These are phyloP conservation scores for Probaryconus sp. DNA, from an alignment of 1,140 invertebrate genomes.

Conservation along the genomic window DNA sequence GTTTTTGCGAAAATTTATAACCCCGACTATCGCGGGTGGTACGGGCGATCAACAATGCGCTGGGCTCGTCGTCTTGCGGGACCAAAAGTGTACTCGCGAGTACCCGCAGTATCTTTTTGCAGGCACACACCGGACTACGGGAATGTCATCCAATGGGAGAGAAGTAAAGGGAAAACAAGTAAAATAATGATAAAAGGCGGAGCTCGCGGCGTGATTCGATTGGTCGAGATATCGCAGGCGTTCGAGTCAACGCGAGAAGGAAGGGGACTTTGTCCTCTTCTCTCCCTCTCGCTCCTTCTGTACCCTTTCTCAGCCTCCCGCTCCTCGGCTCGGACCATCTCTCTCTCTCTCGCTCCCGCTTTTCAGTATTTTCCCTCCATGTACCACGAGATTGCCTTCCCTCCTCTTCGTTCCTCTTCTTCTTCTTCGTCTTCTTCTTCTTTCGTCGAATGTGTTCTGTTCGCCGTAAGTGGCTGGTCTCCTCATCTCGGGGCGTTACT, in stretches of 20 bases:
- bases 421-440: slow-evolving; percentile 50
- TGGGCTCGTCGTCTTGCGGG: slow-evolving; percentile 18
- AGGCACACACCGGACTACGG: slow-evolving; percentile 60
- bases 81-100: slow-evolving; percentile 34
- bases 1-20: slow-evolving; percentile 46
- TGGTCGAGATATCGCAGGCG: slow-evolving; percentile 79
- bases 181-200: slow-evolving; percentile 80
- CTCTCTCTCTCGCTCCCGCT: slow-evolving; percentile 38
- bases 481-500: slow-evolving; percentile 49
- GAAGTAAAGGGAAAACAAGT: slow-evolving; percentile 79
- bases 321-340: slow-evolving; percentile 47
- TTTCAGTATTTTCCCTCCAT: slow-evolving; percentile 49
- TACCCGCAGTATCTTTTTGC: slow-evolving; percentile 49
- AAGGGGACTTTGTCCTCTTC: slow-evolving; percentile 73
- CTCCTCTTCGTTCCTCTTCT: slow-evolving; percentile 36
- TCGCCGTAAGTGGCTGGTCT: slow-evolving; percentile 60
- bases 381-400: slow-evolving; percentile 66
- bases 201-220: slow-evolving; percentile 77
- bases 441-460: slow-evolving; percentile 55
- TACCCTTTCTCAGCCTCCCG: slow-evolving; percentile 39
- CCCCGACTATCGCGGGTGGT: not conserved
- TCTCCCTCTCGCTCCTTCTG: slow-evolving; percentile 41
- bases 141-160: slow-evolving; percentile 79
- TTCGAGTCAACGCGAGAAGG: slow-evolving; percentile 73
- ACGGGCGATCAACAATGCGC: slow-evolving; percentile 8